Evolutionary conservation across 2,797 vertebrate species (phyloP).

Genomic region (Aratinga solstitialis): DNA sequence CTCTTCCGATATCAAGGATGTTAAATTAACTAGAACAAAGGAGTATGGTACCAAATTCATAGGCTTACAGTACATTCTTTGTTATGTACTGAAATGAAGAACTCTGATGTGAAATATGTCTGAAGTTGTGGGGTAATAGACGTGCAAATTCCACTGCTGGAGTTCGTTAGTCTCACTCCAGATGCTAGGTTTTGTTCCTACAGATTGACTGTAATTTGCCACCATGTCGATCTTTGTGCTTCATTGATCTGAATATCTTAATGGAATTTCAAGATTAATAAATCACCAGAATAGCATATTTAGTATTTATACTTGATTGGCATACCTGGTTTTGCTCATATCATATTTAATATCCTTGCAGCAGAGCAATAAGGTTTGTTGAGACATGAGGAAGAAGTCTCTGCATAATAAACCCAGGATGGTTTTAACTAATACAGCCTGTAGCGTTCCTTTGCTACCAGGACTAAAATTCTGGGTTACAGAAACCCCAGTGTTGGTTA

Average conservation of each 20-base stretch:
- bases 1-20: rapidly evolving
- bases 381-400: neutral
- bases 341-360: neutral
- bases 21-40: neutral
- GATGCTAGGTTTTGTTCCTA: neutral
- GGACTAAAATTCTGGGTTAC: neutral
- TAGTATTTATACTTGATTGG: neutral
- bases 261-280: neutral
- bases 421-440: neutral
- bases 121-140: neutral
- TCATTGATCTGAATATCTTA: neutral
- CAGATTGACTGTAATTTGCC: neutral
- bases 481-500: neutral
- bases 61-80: neutral
- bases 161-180: neutral
- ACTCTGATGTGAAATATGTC: neutral
- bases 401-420: neutral
- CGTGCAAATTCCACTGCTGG: neutral
- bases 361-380: neutral
- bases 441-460: neutral
- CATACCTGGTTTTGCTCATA: neutral
- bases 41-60: neutral
- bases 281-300: neutral
- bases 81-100: neutral
- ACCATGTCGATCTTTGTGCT: neutral